Evolutionary conservation across 2,113 vertebrate genomes (phyloP).

Genomic region (Poicephalus meyeri): DNA sequence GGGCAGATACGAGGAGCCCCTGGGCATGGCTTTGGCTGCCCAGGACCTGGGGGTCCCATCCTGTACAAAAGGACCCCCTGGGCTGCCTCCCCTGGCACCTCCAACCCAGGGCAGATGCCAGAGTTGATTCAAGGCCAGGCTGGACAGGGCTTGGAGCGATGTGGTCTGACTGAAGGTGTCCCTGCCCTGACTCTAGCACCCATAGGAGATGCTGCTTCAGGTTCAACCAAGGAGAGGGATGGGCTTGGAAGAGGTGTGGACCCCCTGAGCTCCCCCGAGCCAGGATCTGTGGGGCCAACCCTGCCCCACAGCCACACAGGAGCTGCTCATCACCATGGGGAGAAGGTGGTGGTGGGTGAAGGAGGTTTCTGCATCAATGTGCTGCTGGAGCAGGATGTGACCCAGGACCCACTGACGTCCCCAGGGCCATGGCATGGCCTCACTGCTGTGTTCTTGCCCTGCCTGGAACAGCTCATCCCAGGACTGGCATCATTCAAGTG

Average conservation of each 20-base stretch:
- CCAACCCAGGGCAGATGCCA: not conserved
- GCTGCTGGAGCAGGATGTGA: not conserved
- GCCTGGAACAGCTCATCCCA: conserved; percentile 11
- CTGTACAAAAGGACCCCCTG: not conserved
- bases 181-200: not conserved
- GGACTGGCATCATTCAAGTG: not conserved
- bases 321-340: not conserved
- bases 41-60: not conserved
- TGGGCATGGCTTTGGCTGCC: not conserved
- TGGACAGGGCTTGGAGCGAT: not conserved
- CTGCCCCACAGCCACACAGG: rapidly evolving
- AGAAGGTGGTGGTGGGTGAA: not conserved
- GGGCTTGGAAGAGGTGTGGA: not conserved
- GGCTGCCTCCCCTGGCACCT: not conserved
- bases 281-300: not conserved
- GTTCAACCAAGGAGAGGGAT: not conserved
- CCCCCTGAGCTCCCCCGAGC: too few species aligned
- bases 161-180: not conserved
- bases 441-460: not conserved
- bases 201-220: not conserved
- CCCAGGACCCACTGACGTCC: not conserved
- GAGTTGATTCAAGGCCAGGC: not conserved
- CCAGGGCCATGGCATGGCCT: rapidly evolving
- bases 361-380: not conserved
- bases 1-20: too few species aligned